Evolutionary conservation across 2,113 vertebrate genomes (phyloP), one percentile per base, ranked within the genome.

Genomic region (Fukomys damarensis): DNA sequence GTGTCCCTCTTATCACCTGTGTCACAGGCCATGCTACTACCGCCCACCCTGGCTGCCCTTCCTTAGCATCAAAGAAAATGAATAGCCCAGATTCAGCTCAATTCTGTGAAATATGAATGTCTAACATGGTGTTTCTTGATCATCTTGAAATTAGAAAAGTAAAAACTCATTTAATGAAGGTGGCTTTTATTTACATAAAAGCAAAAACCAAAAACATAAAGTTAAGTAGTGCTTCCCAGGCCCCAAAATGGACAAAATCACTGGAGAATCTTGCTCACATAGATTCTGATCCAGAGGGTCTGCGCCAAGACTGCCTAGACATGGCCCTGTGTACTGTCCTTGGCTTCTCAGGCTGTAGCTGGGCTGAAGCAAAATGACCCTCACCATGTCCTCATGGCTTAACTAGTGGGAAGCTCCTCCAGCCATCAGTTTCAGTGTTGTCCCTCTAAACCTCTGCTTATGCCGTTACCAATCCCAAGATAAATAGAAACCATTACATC

Each of bases 181-280:
- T 70, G 43, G 17, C 46, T 46, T 92, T 54, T 89, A 59, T 93
- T 89, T 76, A 93, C 61, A 32, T 46, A 74, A 81, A 91, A 72
- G 30, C 72, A 58, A 70, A 76, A 93, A 65, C 32, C 14, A 5
- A 56, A 24, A 30, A 63, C 32, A 20, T 58, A 8, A 68, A 17
- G 7, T 82, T 82, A 43, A 58, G n/a, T 46, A 13, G 35, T 68
- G 9, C 12, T 68, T 95, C 32, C 66, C 30, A 35, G 38, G 22
- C 38, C 5, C 72, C 7, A 28, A 74, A 46, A 49, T 58, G 8
- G 5, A 58, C 32, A 56, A 5, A 63, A 38, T 52, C 43, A 14
- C 74, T 38, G 26, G 14, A 46, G 80, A 19, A 16, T 41, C 61
- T 56, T 82, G n/a, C 66, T 84, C 54, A 94, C 90, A 72, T 61